Evolutionary conservation across 1,140 invertebrate species (phyloP).

Genomic region (Cotesia typhae): DNA sequence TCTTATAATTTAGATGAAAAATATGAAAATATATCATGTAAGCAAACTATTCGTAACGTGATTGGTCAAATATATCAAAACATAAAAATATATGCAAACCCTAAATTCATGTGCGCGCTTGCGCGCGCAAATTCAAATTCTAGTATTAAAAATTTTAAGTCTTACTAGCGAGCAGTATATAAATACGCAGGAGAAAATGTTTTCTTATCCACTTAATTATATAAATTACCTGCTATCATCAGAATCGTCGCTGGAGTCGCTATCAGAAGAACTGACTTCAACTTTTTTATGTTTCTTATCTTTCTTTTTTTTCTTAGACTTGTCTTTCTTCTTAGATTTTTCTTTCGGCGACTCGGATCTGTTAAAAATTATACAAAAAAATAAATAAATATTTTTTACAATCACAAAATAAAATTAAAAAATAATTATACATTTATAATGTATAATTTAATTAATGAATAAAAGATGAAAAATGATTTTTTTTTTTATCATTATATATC

Average conservation of each 20-base stretch:
- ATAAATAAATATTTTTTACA: constrained; percentile 21
- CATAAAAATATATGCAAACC: no score
- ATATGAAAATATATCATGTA: no score
- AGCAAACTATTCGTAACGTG: no score
- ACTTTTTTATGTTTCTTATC: constrained; percentile 58
- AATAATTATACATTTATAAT: not conserved
- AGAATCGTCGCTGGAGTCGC: constrained; percentile 57
- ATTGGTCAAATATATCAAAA: no score
- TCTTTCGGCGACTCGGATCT: constrained; percentile 59
- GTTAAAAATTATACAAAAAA: constrained; percentile 45
- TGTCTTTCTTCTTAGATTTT: constrained; percentile 60
- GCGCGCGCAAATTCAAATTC: no score
- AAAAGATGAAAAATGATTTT: constrained; percentile 11
- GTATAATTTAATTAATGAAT: constrained; percentile 1
- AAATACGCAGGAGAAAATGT: no score
- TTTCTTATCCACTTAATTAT: not conserved
- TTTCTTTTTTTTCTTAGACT: constrained; percentile 62
- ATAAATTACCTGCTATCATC: constrained; percentile 57
- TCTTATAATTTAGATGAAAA: no score
- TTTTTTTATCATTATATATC: constrained; percentile 40
- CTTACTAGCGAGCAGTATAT: no score
- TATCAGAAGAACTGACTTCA: constrained; percentile 58
- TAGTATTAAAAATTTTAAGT: no score
- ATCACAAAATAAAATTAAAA: constrained; percentile 5
- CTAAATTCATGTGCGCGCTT: no score